Percentiles rank a stretch among this genome's conserved stretches.
These are phyloP conservation scores for Saguinus imperator DNA, from an alignment of 2,113 vertebrate genomes.

Conservation along the genomic window DNA sequence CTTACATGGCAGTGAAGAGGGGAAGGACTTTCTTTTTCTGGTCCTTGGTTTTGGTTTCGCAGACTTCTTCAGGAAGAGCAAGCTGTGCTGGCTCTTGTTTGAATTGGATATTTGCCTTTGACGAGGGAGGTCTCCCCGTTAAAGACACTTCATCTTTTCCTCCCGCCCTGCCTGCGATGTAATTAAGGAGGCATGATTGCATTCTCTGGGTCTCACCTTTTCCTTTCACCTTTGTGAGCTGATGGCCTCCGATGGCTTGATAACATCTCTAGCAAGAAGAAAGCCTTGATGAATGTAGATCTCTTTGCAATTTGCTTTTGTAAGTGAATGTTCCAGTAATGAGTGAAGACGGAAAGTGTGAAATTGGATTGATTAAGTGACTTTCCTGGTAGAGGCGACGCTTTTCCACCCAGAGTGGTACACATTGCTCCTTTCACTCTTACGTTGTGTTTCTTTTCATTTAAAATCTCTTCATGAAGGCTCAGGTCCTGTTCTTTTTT, in stretches of 20 bases:
- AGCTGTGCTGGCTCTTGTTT: not conserved
- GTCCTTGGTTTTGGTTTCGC: not conserved
- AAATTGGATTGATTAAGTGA: not conserved
- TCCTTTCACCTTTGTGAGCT: slow-evolving; percentile 38
- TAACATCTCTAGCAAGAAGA: not conserved
- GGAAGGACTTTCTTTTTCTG: not conserved
- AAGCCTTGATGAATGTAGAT: slow-evolving; percentile 6
- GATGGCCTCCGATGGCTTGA: not conserved
- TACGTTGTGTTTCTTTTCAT: not conserved
- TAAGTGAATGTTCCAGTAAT: not conserved
- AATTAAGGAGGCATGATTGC: slow-evolving; percentile 47
- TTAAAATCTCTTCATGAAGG: not conserved
- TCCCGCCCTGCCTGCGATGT: fast-evolving
- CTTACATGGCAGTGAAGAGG: fast-evolving
- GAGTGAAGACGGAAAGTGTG: slow-evolving; percentile 10
- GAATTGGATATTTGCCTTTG: not conserved
- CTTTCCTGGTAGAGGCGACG: not conserved
- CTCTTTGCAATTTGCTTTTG: slow-evolving; percentile 1
- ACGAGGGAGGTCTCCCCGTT: fast-evolving
- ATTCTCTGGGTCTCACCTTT: not conserved
- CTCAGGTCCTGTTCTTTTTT: not conserved
- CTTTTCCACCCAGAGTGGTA: fast-evolving
- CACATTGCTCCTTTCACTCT: not conserved
- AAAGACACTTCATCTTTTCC: no score
- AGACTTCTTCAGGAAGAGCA: not conserved